Conservation (phyloP, 2,113 vertebrate species). For the Puntigrus tetrazona region DNA sequence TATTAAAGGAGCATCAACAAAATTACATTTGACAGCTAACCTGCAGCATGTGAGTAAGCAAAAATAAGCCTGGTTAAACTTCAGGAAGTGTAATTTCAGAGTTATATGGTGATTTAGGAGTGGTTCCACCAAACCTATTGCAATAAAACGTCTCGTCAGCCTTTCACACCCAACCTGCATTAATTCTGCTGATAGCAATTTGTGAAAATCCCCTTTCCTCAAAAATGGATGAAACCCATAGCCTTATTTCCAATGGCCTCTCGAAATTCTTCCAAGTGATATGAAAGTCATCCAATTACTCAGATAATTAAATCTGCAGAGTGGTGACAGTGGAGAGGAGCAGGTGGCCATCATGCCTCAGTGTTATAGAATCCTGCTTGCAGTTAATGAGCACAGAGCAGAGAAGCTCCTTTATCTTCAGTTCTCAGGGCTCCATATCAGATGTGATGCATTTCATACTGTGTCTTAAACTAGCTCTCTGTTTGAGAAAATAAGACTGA, state of each 20-base stretch:
- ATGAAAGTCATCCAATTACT: constrained; percentile 62
- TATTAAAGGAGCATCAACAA: background rate
- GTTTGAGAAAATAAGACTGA: background rate
- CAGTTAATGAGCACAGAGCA: constrained; percentile 45
- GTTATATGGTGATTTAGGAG: background rate
- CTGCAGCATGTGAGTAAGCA: background rate
- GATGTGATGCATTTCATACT: constrained; percentile 2
- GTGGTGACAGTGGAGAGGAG: constrained; percentile 51
- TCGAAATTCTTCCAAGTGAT: constrained; percentile 53
- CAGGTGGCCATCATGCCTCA: constrained; percentile 56
- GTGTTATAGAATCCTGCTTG: constrained; percentile 26
- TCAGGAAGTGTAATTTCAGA: constrained; percentile 8
- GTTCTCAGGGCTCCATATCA: background rate
- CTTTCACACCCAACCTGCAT: background rate
- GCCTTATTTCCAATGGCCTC: constrained; percentile 11
- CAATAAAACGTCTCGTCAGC: background rate
- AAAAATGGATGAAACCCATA: background rate
- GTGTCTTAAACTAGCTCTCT: background rate
- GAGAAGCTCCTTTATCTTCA: background rate
- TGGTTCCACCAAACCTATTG: constrained; percentile 8
- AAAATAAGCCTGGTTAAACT: background rate
- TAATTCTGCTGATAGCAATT: background rate
- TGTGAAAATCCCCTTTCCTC: constrained; percentile 1
- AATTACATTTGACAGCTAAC: background rate
- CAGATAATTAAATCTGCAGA: constrained; percentile 61